Evolutionary conservation across 1,140 invertebrate genomes (phyloP).

Genomic region (Venturia canescens): DNA sequence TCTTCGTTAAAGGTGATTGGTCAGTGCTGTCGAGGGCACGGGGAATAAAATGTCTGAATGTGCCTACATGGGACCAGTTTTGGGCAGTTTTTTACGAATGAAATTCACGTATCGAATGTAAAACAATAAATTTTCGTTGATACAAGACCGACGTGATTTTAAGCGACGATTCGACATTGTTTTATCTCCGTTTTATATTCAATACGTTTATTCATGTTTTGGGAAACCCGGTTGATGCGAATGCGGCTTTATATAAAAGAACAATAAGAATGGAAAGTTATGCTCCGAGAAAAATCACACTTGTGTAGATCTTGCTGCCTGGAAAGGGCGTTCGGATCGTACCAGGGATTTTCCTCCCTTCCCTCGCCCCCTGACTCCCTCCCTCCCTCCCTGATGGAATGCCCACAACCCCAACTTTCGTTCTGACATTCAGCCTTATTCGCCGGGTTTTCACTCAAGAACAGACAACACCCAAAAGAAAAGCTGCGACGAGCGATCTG

Average conservation of each 20-base stretch:
- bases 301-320: slow-evolving; percentile 31
- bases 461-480: slow-evolving; percentile 11
- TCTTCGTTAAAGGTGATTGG: slow-evolving; percentile 38
- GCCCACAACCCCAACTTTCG: background rate
- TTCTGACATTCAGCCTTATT: slow-evolving; percentile 18
- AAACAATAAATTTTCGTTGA: background rate
- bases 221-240: background rate
- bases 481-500: background rate
- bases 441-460: background rate
- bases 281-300: slow-evolving; percentile 19
- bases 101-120: background rate
- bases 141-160: slow-evolving; percentile 5
- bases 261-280: slow-evolving; percentile 23
- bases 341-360: slow-evolving; percentile 28
- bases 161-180: background rate
- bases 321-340: background rate
- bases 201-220: background rate
- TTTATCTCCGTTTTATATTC: background rate
- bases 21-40: background rate
- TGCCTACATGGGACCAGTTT: background rate
- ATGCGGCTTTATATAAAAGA: background rate
- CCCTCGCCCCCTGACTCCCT: too few relatives aligned
- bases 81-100: background rate
- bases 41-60: background rate
- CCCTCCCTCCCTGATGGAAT: slow-evolving; percentile 1